Conservation (phyloP, 2,113 vertebrate species). For the Lophochroa leadbeateri region DNA sequence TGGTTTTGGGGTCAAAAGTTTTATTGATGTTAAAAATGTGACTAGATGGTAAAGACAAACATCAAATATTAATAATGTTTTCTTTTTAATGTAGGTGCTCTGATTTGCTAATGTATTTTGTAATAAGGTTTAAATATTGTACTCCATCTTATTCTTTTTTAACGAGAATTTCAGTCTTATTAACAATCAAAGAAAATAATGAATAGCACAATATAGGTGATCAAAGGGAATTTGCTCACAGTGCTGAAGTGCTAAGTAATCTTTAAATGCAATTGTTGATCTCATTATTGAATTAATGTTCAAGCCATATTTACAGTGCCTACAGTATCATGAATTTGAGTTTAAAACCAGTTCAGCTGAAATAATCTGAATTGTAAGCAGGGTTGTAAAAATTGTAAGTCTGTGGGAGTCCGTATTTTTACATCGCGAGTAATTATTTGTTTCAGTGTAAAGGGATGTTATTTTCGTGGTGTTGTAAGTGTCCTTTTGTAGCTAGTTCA, state of each 20-base stretch:
- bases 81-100: conserved; percentile 36
- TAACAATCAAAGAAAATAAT: conserved; percentile 64
- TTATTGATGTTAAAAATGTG: not conserved
- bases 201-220: conserved; percentile 35
- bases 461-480: not conserved
- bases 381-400: not conserved
- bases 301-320: conserved; percentile 22
- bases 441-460: conserved; percentile 23
- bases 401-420: conserved; percentile 2
- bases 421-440: conserved; percentile 25
- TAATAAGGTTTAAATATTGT: conserved; percentile 51
- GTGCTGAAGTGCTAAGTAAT: conserved; percentile 38
- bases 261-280: conserved; percentile 60
- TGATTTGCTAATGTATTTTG: conserved; percentile 39
- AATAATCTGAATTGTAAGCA: conserved; percentile 13
- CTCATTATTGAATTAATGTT: conserved; percentile 48
- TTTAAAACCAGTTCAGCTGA: conserved; percentile 19
- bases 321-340: not conserved
- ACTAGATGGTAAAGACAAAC: not conserved
- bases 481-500: conserved; percentile 36
- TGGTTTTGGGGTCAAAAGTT: not conserved
- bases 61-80: conserved; percentile 51
- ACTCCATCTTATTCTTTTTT: conserved; percentile 32
- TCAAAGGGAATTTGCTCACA: conserved; percentile 25
- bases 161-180: conserved; percentile 15